These are phyloP conservation scores for Cephus cinctus DNA, from an alignment of 1,140 invertebrate species.

Conservation along the genomic window DNA sequence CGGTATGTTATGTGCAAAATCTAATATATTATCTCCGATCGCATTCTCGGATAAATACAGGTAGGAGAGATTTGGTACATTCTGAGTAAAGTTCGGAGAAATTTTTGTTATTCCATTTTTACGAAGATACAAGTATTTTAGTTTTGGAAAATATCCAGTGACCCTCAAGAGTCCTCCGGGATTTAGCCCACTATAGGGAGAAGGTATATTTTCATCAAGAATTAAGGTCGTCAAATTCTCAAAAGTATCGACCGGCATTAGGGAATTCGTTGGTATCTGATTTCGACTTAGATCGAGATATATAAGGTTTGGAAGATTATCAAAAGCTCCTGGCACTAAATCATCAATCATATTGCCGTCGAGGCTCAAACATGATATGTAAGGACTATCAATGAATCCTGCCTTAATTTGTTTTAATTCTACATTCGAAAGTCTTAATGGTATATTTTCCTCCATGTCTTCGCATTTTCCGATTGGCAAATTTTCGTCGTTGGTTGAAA, in stretches of 20 bases:
- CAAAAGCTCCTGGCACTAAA: conserved; percentile 31
- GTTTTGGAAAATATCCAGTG: not conserved
- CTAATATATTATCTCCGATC: conserved; percentile 26
- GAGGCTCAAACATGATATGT: conserved; percentile 34
- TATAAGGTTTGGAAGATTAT: conserved; percentile 27
- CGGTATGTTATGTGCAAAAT: conserved; percentile 26
- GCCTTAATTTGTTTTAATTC: conserved; percentile 27
- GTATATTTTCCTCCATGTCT: conserved; percentile 36
- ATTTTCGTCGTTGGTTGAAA: too few relatives aligned
- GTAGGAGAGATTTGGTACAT: conserved; percentile 32
- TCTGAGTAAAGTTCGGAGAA: conserved; percentile 19
- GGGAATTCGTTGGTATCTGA: conserved; percentile 26
- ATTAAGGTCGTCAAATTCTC: conserved; percentile 26
- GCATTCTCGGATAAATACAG: conserved; percentile 41
- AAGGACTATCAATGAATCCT: conserved; percentile 28
- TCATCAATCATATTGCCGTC: conserved; percentile 36
- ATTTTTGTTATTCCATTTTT: conserved; percentile 19
- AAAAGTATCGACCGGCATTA: conserved; percentile 25
- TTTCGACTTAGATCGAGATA: conserved; percentile 41
- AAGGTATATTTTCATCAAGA: conserved; percentile 35
- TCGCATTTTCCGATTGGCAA: too few relatives aligned
- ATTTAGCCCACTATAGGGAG: conserved; percentile 5
- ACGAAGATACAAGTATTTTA: conserved; percentile 10
- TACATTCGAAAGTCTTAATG: conserved; percentile 28
- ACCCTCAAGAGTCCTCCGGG: conserved; percentile 14